Base-by-base conservation (phyloP, 1,140 invertebrate species). In the Lasioglossum baleicum region DNA sequence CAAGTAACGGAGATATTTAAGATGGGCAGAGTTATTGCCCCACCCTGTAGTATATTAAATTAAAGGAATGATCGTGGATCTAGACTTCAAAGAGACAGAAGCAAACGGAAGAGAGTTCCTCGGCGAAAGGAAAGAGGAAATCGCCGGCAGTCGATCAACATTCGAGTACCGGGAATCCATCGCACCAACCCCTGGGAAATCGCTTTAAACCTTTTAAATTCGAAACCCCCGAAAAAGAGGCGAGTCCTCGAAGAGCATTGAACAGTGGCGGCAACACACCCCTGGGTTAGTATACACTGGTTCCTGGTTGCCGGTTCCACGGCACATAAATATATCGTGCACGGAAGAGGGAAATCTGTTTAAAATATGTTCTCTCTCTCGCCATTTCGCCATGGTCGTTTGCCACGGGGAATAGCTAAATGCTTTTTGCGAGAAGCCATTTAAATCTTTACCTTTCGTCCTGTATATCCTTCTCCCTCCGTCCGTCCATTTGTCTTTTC, bases 171-270 rank as follows among this genome's bases (percentile, higher is more conserved):
- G 88, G 88, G 81, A 88, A 90, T 90, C 82, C 84, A 85, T 73
- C 87, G 83, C 83, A 70, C 85, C 87, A 88, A 87, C 91, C 89
- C 90, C 72, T 85, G 92, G 92, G 92, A 93, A 93, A 93, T 93
- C 92, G 92, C 74, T 92, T 91, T 92, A 92, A 93, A 93, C 92
- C 91, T 92, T 93, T 93, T 92, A 93, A 92, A 93, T 90, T 91
- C 83, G 87, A 75, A 64, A 79, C 67, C 60, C 68, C 61, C 65
- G 70, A 71, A 81, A 87, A 73, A 63, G 70, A 75, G 81, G 53
- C 79, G 75, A 81, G 70, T 80, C 64, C 73, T 84, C 81, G 65
- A 83, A 58, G 63, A 85, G 78, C 80, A 75, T 64, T 70, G 61
- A 70, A 48, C 42, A 42, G 60, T n/a, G 42, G 51, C 56, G 68